Evolutionary conservation across 2,888 invertebrate species (phyloP), one percentile per base, ranked within the genome.

Genomic region (Eupithecia exiguata): DNA sequence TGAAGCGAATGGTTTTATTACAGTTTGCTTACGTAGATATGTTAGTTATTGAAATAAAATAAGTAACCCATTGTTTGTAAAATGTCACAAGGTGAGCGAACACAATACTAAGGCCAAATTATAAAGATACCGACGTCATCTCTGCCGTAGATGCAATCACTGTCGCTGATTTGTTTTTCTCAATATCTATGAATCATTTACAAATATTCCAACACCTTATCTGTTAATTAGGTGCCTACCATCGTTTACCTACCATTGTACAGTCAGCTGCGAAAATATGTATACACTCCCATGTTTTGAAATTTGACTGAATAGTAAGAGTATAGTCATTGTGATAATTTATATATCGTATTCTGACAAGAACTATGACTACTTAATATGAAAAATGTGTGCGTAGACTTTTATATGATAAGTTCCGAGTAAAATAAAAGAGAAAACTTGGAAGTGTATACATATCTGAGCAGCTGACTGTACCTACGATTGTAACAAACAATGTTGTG

Each of bases 51-150:
- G 21, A 53, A 53, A 53, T 10, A 53, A 62, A 62, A 35, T 35
- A n/a, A n/a, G n/a, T n/a, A 62, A 7, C 62, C 62, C 35, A 62
- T 62, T 62, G 62, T 62, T 35, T 62, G 18, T 7, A 62, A 62
- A 62, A 58, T 58, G 25, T 21, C 58, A 58, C 21, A 53, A 53
- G 58, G 58, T 58, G 58, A 58, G 25, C 25, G 58, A 58, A 25
- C 58, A 58, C 58, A 58, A 58, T 58, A 58, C 58, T 0, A 14
- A 12, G 21, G 10, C 10, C 53, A 21, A 53, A 12, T 10, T 58
- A 5, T 58, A 25, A 25, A 58, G 25, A 58, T 25, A 58, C 58
- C 58, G 7, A 58, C 58, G 58, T 58, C 58, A 58, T 25, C 21
- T 25, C 9, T 58, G 25, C 5, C 12, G 12, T 5, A 58, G 12